phyloP scores from a whole-genome alignment of 2,888 invertebrate genomes.

The Caenorhabditis auriculariae region DNA sequence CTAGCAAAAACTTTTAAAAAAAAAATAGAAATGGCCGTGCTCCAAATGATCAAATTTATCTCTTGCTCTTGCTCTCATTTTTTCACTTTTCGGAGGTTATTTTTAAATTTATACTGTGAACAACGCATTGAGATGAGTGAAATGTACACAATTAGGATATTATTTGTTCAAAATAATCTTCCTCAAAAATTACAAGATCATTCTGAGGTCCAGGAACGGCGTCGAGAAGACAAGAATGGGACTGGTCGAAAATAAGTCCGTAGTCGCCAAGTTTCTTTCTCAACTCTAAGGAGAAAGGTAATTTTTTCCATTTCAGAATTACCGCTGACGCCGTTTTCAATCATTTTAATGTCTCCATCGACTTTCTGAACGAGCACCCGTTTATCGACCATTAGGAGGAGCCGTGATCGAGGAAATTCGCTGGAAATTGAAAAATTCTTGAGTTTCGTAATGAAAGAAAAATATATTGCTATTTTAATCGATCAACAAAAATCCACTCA shows the following conservation, averaged over 20 bases:
- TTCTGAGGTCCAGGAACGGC: conserved; percentile 13
- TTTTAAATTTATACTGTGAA: neutral
- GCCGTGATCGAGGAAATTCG: conserved; percentile 36
- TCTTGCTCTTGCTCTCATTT: no score
- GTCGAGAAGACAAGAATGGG: conserved; percentile 51
- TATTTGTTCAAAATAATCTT: neutral
- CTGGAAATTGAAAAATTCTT: conserved; percentile 14
- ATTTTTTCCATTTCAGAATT: neutral
- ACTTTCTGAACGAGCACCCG: conserved; percentile 36
- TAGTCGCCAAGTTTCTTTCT: conserved; percentile 42
- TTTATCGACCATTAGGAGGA: conserved; percentile 45
- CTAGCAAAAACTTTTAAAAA: no score
- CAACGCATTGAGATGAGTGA: neutral
- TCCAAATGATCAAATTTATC: no score
- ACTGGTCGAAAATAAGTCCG: conserved; percentile 44
- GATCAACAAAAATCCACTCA: no score
- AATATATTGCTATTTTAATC: no score
- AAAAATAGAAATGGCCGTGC: no score
- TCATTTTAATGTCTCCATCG: conserved; percentile 10
- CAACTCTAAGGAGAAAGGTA: conserved; percentile 26
- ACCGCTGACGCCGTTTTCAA: conserved; percentile 8
- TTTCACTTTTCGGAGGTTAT: no score
- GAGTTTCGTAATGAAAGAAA: no score
- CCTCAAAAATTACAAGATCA: conserved; percentile 1
- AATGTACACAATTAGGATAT: no score